Conservation (phyloP, 2,797 vertebrate genomes). For the Phalloptychus januarius region DNA sequence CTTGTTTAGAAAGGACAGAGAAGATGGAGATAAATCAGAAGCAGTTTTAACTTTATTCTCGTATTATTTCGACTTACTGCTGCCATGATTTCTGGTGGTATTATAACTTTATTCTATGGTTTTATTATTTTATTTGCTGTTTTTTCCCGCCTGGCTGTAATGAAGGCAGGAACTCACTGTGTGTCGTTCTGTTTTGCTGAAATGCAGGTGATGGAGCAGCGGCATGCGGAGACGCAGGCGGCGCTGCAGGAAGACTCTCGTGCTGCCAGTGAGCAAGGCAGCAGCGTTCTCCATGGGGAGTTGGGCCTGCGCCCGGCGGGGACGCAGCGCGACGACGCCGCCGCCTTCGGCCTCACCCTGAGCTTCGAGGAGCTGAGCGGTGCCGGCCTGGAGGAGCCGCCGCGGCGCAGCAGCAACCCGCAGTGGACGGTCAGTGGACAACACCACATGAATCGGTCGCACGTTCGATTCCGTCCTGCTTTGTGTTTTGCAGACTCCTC, state of each 20-base stretch:
- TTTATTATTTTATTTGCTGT: neutral
- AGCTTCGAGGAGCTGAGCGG: constrained; percentile 97
- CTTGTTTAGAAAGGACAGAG: too few relatives aligned
- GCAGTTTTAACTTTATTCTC: too few relatives aligned
- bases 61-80: too few relatives aligned
- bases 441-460: neutral
- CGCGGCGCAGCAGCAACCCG: constrained; percentile 80
- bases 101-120: neutral
- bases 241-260: constrained; percentile 84
- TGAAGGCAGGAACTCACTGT: neutral
- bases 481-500: neutral
- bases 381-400: constrained; percentile 89
- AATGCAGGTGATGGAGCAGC: constrained; percentile 89
- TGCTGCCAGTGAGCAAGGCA: constrained; percentile 77
- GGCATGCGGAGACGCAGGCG: constrained; percentile 86
- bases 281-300: constrained; percentile 51
- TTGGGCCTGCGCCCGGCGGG: constrained; percentile 49
- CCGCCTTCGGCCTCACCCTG: constrained; percentile 90
- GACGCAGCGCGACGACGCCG: constrained; percentile 63
- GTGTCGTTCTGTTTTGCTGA: neutral
- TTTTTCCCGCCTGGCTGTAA: neutral
- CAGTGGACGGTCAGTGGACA: constrained; percentile 82
- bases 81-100: too few relatives aligned
- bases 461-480: neutral
- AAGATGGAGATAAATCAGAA: too few relatives aligned